Percentiles rank a stretch among this genome's conserved stretches.
These are phyloP conservation scores for Wiebesia pumilae DNA, from an alignment of 1,140 invertebrate species.

Conservation along the genomic window DNA sequence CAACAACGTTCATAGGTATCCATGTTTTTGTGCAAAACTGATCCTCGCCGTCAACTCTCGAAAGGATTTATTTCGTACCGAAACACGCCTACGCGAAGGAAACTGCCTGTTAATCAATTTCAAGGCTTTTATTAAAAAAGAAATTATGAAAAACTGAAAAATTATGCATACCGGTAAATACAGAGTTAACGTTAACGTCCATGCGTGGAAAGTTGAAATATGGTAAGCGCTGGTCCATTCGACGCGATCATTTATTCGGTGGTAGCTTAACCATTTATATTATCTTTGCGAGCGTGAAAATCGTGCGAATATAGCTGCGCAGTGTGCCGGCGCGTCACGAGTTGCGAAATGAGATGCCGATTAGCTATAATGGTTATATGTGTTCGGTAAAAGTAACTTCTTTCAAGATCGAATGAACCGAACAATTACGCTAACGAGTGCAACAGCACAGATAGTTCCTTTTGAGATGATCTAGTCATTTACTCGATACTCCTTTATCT, in stretches of 20 bases:
- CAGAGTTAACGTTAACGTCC: not conserved
- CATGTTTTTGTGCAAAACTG: no score
- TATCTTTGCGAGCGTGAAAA: slow-evolving; percentile 8
- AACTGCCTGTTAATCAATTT: not conserved
- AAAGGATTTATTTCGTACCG: not conserved
- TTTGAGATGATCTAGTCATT: slow-evolving; percentile 11
- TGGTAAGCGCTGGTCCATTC: slow-evolving; percentile 6
- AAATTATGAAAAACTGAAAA: slow-evolving; percentile 17
- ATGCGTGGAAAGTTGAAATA: slow-evolving; percentile 31
- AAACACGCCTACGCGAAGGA: not conserved
- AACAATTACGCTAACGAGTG: not conserved
- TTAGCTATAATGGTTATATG: slow-evolving; percentile 23
- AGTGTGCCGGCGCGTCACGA: slow-evolving; percentile 2
- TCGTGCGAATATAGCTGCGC: slow-evolving; percentile 5
- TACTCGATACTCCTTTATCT: not conserved
- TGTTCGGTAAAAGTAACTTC: not conserved
- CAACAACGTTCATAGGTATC: not conserved
- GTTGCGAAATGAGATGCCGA: slow-evolving; percentile 35
- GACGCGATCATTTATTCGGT: slow-evolving; percentile 37
- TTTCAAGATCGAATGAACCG: not conserved
- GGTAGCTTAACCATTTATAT: slow-evolving; percentile 11
- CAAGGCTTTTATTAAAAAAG: not conserved
- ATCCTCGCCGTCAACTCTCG: not conserved
- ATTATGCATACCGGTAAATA: not conserved
- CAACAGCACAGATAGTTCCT: not conserved